Base-by-base conservation (phyloP, 2,113 vertebrate genomes). In the Coryphaenoides rupestris region DNA sequence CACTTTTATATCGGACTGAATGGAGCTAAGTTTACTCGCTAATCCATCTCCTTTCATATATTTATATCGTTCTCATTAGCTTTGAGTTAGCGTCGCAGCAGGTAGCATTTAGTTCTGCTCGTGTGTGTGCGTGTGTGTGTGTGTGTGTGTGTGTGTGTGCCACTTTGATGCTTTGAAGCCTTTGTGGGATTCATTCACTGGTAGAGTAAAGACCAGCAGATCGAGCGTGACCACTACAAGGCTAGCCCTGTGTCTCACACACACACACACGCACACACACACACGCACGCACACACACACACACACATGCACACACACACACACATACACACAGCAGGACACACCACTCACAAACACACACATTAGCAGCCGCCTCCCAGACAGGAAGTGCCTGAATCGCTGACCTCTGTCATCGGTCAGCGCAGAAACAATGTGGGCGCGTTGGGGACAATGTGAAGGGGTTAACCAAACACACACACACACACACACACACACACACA, bases 371-470 rank as follows among this genome's bases (percentile, higher is more conserved):
- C 2, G 1, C 67, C 63, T 65, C 58, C 19, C 22, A 67, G 64
- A 65, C 82, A 81, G 86, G 86, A 84, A 83, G 62, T 45, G 23
- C 60, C 40, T 77, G 60, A 76, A 82, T 80, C 75, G 70, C 66
- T 65, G 26, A 66, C 73, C 58, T 62, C 66, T 69, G 58, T 78
- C 82, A 84, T 85, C 82, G 71, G 69, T 83, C 80, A 82, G 50
- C 67, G 66, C 23, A 61, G 64, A 75, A 74, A 84, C 80, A 86
- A 86, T 81, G 74, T 74, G 55, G n/a, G 55, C 70, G 63, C 65
- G 72, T 21, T 53, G 10, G n/a, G 58, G 75, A 81, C 76, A 83
- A 80, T 78, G 40, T 59, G 53, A 63, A 64, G 60, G 47, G 46
- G 81, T 81, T 77, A 79, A 74, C 66, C 57, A 60, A 65, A 77